These are phyloP conservation scores for Setipinna tenuifilis DNA, from an alignment of 2,797 vertebrate genomes.

Conservation along the genomic window DNA sequence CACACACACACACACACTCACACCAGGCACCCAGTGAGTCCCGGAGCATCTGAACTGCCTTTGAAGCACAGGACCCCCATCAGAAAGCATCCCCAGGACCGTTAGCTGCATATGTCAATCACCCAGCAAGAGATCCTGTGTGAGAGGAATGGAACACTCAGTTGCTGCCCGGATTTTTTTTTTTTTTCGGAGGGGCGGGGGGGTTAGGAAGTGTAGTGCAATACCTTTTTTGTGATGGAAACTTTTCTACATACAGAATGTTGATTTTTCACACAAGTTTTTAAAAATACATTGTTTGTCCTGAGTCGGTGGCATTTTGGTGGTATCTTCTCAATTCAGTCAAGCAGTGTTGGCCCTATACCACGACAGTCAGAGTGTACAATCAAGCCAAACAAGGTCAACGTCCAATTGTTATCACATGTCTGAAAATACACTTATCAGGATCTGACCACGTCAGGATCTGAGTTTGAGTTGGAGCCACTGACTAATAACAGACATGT, in stretches of 20 bases:
- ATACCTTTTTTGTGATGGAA: not conserved
- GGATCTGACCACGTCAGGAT: constrained; percentile 30
- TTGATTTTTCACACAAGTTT: not conserved
- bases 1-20: constrained; percentile 32
- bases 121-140: constrained; percentile 10
- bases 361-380: not conserved
- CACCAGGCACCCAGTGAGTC: constrained; percentile 34
- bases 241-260: not conserved
- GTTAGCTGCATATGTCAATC: constrained; percentile 44
- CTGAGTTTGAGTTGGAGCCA: not conserved
- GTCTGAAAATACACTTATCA: constrained; percentile 37
- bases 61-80: constrained; percentile 35
- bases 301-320: not conserved
- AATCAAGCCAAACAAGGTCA: not conserved
- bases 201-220: not conserved
- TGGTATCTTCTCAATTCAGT: not conserved
- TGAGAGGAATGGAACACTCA: constrained; percentile 65
- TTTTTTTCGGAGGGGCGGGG: too few species aligned
- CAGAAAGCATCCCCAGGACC: constrained; percentile 32
- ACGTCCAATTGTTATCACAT: not conserved
- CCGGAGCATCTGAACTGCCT: constrained; percentile 31
- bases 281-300: not conserved
- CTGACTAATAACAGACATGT: not conserved
- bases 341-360: not conserved
- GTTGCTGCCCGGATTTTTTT: not conserved